These are phyloP conservation scores for Microtus montanus DNA, from an alignment of 2,113 vertebrate species.

Conservation along the genomic window DNA sequence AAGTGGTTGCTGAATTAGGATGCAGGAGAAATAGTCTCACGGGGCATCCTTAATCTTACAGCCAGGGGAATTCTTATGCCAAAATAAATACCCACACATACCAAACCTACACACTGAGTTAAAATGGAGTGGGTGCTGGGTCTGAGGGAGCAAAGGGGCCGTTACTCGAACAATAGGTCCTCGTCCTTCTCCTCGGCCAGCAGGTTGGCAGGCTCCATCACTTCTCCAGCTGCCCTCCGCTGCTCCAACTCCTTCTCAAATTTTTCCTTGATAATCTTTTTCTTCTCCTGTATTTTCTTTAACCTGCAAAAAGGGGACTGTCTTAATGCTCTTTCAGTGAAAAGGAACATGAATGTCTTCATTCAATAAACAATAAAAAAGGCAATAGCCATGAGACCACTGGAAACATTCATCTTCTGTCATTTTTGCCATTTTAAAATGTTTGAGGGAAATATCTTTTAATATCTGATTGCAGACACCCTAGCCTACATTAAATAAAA, in stretches of 20 bases:
- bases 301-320: conserved; percentile 85
- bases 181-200: conserved; percentile 95
- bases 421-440: neutral
- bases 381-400: conserved; percentile 24
- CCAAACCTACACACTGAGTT: conserved; percentile 70
- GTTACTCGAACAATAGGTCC: conserved; percentile 96
- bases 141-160: neutral
- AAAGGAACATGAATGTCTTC: conserved; percentile 10
- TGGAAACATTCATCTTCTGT: conserved; percentile 29
- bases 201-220: conserved; percentile 92
- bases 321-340: conserved; percentile 23
- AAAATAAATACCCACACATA: conserved; percentile 78
- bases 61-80: conserved; percentile 62
- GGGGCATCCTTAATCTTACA: conserved; percentile 75
- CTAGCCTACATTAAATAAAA: conserved; percentile 6
- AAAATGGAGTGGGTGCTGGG: conserved; percentile 51
- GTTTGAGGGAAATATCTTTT: neutral
- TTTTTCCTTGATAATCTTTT: conserved; percentile 94
- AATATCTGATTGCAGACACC: conserved; percentile 9
- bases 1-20: conserved; percentile 3
- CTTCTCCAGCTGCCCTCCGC: conserved; percentile 87
- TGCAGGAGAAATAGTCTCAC: conserved; percentile 37
- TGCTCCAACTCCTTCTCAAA: conserved; percentile 90
- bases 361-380: too few relatives aligned
- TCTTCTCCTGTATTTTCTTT: conserved; percentile 99